These are phyloP conservation scores for Ptyas mucosa DNA, from an alignment of 2,113 vertebrate genomes.

Conservation along the genomic window DNA sequence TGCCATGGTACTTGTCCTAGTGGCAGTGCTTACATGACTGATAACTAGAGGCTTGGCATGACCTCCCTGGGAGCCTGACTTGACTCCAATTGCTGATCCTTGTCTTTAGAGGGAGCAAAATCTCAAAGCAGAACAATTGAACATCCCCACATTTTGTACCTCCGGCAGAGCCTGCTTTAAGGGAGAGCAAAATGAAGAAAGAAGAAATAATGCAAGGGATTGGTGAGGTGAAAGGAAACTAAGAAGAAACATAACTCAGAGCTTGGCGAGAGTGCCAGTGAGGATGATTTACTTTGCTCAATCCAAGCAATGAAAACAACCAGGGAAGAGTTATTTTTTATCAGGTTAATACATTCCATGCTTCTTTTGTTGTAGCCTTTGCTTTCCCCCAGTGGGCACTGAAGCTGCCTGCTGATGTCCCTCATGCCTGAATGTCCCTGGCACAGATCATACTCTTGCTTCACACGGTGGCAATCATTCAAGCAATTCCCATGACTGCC, in stretches of 20 bases:
- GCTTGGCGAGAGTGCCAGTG: background rate
- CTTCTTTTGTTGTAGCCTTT: slow-evolving; percentile 7
- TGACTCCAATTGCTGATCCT: background rate
- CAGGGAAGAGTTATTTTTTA: slow-evolving; percentile 8
- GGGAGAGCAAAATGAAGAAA: background rate
- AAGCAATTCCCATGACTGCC: slow-evolving; percentile 82
- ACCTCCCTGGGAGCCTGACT: background rate
- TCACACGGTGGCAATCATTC: slow-evolving; percentile 82
- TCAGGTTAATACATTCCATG: slow-evolving; percentile 32
- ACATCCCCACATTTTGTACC: background rate
- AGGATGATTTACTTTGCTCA: slow-evolving; percentile 1
- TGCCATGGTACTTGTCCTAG: background rate
- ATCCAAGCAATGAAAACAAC: slow-evolving; percentile 33
- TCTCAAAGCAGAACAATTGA: background rate
- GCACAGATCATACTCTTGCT: slow-evolving; percentile 66
- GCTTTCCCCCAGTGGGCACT: slow-evolving; percentile 39
- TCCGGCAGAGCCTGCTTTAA: background rate
- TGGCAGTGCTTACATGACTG: background rate
- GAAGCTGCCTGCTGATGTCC: slow-evolving; percentile 52
- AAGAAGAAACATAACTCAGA: background rate
- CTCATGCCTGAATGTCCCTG: slow-evolving; percentile 61
- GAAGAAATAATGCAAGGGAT: background rate
- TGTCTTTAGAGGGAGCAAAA: background rate
- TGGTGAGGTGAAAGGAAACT: background rate
- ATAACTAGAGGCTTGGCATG: background rate